Evolutionary conservation across 2,113 vertebrate species (phyloP), one percentile per base, ranked within the genome.

Genomic region (Sapajus apella): DNA sequence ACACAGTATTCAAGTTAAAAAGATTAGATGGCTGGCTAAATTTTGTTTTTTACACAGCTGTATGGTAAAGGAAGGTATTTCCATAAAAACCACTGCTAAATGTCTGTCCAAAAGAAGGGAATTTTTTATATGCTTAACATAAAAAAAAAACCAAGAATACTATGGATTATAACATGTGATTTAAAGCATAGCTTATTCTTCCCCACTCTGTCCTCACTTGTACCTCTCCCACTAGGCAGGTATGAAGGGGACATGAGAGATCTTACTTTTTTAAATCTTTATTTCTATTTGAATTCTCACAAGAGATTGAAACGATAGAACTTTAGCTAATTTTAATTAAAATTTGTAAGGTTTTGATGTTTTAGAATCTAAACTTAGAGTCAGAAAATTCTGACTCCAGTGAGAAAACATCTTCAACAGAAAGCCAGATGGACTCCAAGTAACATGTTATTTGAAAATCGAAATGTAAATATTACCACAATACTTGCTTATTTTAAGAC

Each of bases 291-390:
- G 52, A 84, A 87, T 77, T 91, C 10, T 40, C 70, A 30, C 50
- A 82, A 55, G 11, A 90, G 47, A 91, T 2, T 37, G 30, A 84
- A 80, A 95, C 80, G 35, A 61, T 16, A 75, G 27, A 82, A 88
- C 25, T 70, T 83, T 17, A 85, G 64, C 23, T 80, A 85, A 91
- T 93, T 90, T 90, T 90, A 77, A 92, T 66, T 37, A 87, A 83
- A 82, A 32, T 83, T 95, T n/a, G 64, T 77, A 64, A 52, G 25
- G 10, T 56, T 94, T 95, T 92, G 52, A 82, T 92, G n/a, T 92
- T 90, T 92, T 50, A 91, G 21, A 80, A 30, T 20, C 13, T 89
- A 52, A 17, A 52, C 17, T 94, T 84, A 84, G 17, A 81, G 12
- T 93, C 37, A 88, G 58, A 43, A 87, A 88, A 81, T 88, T 76